Conservation (phyloP, 2,888 invertebrate genomes). For the Ichneumoninae sp. region DNA sequence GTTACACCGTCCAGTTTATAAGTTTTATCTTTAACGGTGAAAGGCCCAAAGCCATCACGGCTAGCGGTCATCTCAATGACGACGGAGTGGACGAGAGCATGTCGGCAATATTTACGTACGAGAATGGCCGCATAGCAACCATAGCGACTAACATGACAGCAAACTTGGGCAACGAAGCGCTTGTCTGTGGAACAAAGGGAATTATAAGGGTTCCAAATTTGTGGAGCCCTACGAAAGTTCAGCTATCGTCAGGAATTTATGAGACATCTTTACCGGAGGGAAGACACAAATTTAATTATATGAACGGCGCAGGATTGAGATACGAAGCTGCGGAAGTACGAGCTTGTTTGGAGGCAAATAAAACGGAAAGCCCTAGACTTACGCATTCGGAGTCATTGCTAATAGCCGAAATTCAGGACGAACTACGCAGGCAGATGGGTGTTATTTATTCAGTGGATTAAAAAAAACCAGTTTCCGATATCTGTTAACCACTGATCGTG, state of each 20-base stretch:
- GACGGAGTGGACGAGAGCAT: slow-evolving; percentile 90
- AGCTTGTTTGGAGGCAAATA: slow-evolving; percentile 88
- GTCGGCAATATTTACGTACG: slow-evolving; percentile 89
- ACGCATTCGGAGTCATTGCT: slow-evolving; percentile 89
- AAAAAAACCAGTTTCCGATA: slow-evolving; percentile 12
- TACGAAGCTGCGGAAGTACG: slow-evolving; percentile 93
- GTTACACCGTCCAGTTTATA: slow-evolving; percentile 91
- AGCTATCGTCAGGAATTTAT: slow-evolving; percentile 88
- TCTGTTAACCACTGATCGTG: slow-evolving; percentile 64
- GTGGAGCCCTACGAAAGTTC: slow-evolving; percentile 91
- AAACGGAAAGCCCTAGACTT: slow-evolving; percentile 89
- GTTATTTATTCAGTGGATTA: slow-evolving; percentile 86
- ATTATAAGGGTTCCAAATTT: slow-evolving; percentile 88
- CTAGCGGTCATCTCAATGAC: slow-evolving; percentile 89
- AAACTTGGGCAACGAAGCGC: slow-evolving; percentile 87
- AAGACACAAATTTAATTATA: slow-evolving; percentile 87
- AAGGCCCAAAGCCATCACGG: slow-evolving; percentile 89
- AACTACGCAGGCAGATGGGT: slow-evolving; percentile 89
- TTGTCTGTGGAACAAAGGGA: slow-evolving; percentile 90
- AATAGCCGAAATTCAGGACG: slow-evolving; percentile 90
- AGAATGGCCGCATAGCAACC: slow-evolving; percentile 88
- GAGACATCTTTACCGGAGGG: slow-evolving; percentile 89
- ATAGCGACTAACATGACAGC: slow-evolving; percentile 87
- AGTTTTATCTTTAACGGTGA: slow-evolving; percentile 89
- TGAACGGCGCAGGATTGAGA: slow-evolving; percentile 90